Evolutionary conservation across 1,140 invertebrate species (phyloP).

Genomic region (Platorchestia sp.): DNA sequence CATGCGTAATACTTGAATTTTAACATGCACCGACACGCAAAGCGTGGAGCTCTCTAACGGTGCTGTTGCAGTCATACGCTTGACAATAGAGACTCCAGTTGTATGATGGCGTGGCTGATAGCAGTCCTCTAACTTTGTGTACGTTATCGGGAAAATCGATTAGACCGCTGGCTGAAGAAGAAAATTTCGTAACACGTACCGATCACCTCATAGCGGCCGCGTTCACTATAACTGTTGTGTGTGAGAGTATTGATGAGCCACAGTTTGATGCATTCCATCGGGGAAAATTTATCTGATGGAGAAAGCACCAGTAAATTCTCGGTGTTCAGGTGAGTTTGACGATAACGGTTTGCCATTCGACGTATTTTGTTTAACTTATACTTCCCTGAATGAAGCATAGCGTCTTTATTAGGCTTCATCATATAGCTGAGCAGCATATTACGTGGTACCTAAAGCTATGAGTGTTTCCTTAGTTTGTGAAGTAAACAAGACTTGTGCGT

Average conservation of each 20-base stretch:
- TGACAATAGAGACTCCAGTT: neutral
- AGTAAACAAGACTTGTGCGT: too few species aligned
- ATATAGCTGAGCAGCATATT: too few species aligned
- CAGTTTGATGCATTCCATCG: neutral
- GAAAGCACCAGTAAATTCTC: neutral
- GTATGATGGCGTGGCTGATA: neutral
- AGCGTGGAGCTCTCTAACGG: too few species aligned
- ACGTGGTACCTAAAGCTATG: too few species aligned
- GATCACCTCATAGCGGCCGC: neutral
- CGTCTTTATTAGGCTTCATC: too few species aligned
- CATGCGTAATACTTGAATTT: too few species aligned
- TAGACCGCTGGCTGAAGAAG: neutral
- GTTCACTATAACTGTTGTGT: neutral
- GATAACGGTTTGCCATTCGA: neutral
- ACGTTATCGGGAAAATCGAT: neutral
- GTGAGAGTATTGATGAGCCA: neutral
- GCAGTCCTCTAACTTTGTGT: neutral
- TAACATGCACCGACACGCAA: too few species aligned
- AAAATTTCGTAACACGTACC: neutral
- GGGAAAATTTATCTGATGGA: neutral
- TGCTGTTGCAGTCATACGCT: neutral
- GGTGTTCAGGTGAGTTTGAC: neutral
- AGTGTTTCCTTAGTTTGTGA: too few species aligned
- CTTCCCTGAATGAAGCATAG: too few species aligned
- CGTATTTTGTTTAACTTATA: neutral